Evolutionary conservation across 2,888 invertebrate species (phyloP), one percentile per base, ranked within the genome.

Genomic region (Drosophila ochracea): DNA sequence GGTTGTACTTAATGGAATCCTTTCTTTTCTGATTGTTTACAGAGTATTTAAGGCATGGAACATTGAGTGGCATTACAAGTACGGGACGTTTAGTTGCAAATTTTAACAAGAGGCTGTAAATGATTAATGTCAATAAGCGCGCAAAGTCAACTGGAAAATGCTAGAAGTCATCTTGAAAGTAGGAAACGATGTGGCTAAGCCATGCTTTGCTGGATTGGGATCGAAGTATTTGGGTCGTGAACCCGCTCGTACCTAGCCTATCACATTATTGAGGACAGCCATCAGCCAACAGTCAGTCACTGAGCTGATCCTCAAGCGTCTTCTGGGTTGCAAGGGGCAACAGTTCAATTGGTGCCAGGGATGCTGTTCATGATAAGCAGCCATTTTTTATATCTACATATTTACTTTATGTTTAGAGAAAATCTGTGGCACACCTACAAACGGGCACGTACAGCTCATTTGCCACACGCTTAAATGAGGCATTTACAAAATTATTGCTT

Each of bases 121-220:
- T 88, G 87, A 89, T 88, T 88, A 88, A 88, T 89, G 87, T 87
- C 89, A 88, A 88, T 88, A 88, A 80, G 84, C n/a, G 72, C 70
- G 72, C 76, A 74, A 78, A 66, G 73, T 76, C 76, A 72, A 69
- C 71, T 58, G 53, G 49, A 77, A 78, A 76, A 77, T 60, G 65
- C 68, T 65, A 70, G 73, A 73, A 68, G 62, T 70, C 75, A 74
- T 73, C 66, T 67, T 39, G 73, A 67, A 62, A 70, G 65, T 50
- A 62, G 61, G 63, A 64, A 50, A 30, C 65, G 54, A 13, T 50
- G 47, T 50, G 37, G 70, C 41, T 50, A 50, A 57, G 62, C 57
- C 69, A 54, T 28, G 55, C 35, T 25, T 21, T 54, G 31, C 10
- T 35, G 35, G 35, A 35, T 21, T 35, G 35, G 21, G 33, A 25